Evolutionary conservation across 2,888 invertebrate genomes (phyloP).

Genomic region (Lasioglossum vierecki): DNA sequence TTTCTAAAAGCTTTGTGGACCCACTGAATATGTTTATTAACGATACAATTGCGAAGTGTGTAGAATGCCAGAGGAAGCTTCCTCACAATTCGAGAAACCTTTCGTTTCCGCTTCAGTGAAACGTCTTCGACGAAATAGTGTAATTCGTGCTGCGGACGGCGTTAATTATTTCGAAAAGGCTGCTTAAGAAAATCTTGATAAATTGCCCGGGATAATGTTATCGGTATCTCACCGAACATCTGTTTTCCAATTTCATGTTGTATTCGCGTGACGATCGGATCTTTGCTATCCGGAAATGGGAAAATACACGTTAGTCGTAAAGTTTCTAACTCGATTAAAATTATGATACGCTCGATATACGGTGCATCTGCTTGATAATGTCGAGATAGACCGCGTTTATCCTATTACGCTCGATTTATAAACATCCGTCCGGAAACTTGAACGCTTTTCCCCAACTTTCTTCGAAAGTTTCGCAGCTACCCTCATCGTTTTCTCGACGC

Average conservation of each 20-base stretch:
- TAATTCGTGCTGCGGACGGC: not conserved
- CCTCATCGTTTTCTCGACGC: too few relatives aligned
- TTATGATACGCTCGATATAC: not conserved
- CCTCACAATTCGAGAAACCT: not conserved
- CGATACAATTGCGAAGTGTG: too few relatives aligned
- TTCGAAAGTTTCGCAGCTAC: not conserved
- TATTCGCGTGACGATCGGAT: not conserved
- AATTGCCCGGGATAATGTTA: not conserved
- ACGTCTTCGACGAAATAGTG: not conserved
- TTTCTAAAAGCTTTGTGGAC: too few relatives aligned
- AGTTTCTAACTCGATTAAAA: conserved; percentile 8
- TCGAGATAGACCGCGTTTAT: not conserved
- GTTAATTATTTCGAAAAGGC: not conserved
- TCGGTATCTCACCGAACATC: not conserved
- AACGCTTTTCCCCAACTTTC: not conserved
- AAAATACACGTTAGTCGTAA: too few relatives aligned
- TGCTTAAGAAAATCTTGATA: not conserved
- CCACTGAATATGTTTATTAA: too few relatives aligned
- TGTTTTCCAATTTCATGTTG: not conserved
- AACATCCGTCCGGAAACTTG: not conserved
- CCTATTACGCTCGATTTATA: not conserved
- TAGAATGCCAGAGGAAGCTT: not conserved
- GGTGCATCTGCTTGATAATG: not conserved
- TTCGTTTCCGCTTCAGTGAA: not conserved
- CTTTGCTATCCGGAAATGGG: not conserved